Conservation (phyloP, 1,140 invertebrate genomes). For the Colletes latitarsis region DNA sequence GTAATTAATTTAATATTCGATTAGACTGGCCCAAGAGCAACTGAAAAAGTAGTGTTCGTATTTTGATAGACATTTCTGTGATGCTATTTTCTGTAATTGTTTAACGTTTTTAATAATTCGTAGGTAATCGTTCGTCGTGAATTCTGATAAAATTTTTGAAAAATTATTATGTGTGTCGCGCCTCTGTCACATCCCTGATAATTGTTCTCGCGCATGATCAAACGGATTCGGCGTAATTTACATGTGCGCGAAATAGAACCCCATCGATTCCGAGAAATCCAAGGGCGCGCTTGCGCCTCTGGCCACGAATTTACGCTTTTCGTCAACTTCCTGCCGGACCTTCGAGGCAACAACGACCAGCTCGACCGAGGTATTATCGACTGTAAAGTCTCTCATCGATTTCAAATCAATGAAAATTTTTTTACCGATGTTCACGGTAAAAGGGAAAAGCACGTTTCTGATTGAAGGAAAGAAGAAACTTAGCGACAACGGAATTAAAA, state of each 20-base stretch:
- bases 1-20: no score
- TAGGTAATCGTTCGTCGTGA: no score
- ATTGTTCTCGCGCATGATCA: slow-evolving; percentile 49
- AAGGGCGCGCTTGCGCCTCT: slow-evolving; percentile 40
- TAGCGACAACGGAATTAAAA: no score
- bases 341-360: not conserved
- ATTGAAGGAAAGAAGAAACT: not conserved
- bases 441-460: slow-evolving; percentile 4
- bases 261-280: slow-evolving; percentile 52
- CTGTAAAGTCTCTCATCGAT: slow-evolving; percentile 26
- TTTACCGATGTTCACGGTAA: slow-evolving; percentile 18
- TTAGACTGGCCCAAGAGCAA: no score
- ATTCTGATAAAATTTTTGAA: no score
- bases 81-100: no score
- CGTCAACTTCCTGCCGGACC: not conserved
- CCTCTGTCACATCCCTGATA: slow-evolving; percentile 30
- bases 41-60: no score
- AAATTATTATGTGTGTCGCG: no score
- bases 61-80: no score
- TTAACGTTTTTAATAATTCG: no score
- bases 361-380: slow-evolving; percentile 34
- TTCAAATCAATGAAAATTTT: not conserved
- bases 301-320: slow-evolving; percentile 16
- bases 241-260: slow-evolving; percentile 27
- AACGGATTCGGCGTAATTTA: slow-evolving; percentile 33